Evolutionary conservation across 53 echinoderm and acorn worm species (phyloP).

Genomic region (Zoroaster sp.): DNA sequence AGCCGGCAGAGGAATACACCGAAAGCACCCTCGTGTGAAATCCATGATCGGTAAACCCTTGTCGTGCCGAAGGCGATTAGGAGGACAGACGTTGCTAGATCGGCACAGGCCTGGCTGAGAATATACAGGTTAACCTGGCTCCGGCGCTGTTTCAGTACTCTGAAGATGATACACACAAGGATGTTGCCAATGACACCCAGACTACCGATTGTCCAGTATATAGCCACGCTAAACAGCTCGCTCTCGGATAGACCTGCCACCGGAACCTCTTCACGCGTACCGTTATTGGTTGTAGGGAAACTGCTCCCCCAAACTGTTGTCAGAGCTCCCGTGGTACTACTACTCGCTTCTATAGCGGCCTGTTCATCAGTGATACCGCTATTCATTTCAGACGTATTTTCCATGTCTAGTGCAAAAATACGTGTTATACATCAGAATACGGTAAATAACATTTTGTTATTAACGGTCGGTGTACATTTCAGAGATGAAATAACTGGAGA

Average conservation of each 20-base stretch:
- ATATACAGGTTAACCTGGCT: slow-evolving; percentile 87
- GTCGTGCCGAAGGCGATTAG: slow-evolving; percentile 75
- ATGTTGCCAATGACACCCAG: slow-evolving; percentile 78
- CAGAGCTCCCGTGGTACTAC: background rate
- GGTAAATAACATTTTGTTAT: no score
- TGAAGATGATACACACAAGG: slow-evolving; percentile 80
- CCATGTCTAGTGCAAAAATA: no score
- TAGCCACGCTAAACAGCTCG: slow-evolving; percentile 32
- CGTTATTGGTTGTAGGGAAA: no score
- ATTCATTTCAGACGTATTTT: background rate
- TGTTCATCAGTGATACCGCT: no score
- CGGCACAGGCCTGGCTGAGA: slow-evolving; percentile 81
- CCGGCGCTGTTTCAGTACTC: slow-evolving; percentile 51
- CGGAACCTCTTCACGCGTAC: background rate
- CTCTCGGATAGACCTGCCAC: background rate
- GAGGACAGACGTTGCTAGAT: slow-evolving; percentile 74
- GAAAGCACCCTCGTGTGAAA: slow-evolving; percentile 8
- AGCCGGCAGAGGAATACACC: slow-evolving; percentile 89
- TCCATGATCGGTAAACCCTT: slow-evolving; percentile 44
- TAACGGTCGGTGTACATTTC: no score
- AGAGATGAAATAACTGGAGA: no score
- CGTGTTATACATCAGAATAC: no score
- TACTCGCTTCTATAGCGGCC: no score
- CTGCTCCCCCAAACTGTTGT: background rate
- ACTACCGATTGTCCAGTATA: slow-evolving; percentile 67